Conservation (phyloP, 2,797 vertebrate genomes). For the Euphonia xanthogaster region DNA sequence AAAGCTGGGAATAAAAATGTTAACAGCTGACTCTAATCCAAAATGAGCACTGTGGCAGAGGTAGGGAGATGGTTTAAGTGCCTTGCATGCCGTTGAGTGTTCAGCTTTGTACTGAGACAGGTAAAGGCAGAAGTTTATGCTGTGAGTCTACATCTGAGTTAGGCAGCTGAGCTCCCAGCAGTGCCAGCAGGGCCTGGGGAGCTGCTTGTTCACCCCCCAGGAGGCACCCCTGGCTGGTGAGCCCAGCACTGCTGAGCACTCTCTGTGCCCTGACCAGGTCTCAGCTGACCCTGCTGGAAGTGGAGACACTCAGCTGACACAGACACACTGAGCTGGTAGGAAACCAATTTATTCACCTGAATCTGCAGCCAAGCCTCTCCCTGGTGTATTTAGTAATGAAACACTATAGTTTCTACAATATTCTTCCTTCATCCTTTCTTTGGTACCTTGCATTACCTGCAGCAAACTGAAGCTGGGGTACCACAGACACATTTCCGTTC, state of each 20-base stretch:
- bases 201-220: accelerated
- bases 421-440: not conserved
- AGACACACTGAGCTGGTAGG: not conserved
- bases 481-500: not conserved
- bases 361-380: not conserved
- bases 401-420: not conserved
- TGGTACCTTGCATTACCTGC: not conserved
- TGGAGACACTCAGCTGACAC: not conserved
- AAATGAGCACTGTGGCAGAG: not conserved
- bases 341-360: not conserved
- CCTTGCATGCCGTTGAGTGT: not conserved
- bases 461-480: not conserved
- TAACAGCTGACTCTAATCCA: not conserved
- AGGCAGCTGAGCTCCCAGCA: not conserved
- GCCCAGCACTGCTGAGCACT: not conserved
- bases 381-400: not conserved
- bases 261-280: not conserved
- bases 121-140: not conserved
- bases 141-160: not conserved
- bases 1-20: not conserved
- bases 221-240: not conserved
- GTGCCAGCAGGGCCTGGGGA: not conserved
- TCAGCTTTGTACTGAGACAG: not conserved
- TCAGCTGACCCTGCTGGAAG: not conserved
- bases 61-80: not conserved